These are phyloP conservation scores for Cheilosia soror DNA, from an alignment of 2,888 invertebrate species.

Conservation along the genomic window DNA sequence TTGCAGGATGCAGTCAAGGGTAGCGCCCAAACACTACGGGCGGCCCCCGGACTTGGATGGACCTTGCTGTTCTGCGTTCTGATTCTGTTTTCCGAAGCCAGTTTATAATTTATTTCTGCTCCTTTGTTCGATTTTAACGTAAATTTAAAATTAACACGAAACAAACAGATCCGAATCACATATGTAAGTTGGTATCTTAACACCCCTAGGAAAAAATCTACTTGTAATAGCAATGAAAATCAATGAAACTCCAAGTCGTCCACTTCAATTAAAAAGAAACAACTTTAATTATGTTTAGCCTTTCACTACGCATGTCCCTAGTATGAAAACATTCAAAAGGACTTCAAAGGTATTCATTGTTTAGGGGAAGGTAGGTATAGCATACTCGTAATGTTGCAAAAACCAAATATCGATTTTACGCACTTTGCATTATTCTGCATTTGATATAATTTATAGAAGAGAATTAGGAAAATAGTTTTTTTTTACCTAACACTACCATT, in stretches of 20 bases:
- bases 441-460: too few species aligned
- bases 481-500: too few species aligned
- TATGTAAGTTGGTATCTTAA: not conserved
- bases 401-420: not conserved
- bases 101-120: constrained; percentile 79
- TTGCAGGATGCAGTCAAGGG: constrained; percentile 91
- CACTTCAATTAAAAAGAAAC: not conserved
- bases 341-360: not conserved
- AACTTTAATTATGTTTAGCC: not conserved
- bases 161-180: not conserved
- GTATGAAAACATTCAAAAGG: not conserved
- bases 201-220: not conserved
- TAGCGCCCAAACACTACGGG: constrained; percentile 95
- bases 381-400: too few species aligned
- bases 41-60: constrained; percentile 94
- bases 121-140: constrained; percentile 4
- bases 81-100: constrained; percentile 83
- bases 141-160: not conserved
- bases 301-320: not conserved
- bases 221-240: not conserved
- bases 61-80: constrained; percentile 85
- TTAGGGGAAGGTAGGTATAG: not conserved
- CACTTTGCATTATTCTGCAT: too few species aligned
- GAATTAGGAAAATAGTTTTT: too few species aligned
- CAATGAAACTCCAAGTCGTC: not conserved